Base-by-base conservation (phyloP, 2,888 invertebrate genomes). In the Tetramorium bicarinatum region DNA sequence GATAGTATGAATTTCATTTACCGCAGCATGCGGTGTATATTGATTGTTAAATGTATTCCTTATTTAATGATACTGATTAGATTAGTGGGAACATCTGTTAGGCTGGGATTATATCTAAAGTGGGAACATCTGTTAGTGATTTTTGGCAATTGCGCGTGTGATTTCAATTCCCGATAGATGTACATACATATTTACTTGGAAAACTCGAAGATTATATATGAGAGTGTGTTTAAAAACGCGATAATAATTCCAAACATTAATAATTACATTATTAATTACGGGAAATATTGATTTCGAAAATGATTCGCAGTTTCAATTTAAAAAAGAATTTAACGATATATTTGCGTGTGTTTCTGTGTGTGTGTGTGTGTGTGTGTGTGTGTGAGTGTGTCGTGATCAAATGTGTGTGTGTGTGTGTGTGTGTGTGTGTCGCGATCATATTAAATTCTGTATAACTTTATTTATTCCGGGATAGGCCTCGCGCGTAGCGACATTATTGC, bases 51-150 rank as follows among this genome's bases (percentile, higher is more conserved):
- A 93, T 91, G 91, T 92, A 93, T 93, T 92, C 87, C 89, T 90
- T 93, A 93, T 94, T 94, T 91, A 93, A 92, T 92, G 91, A 94
- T 91, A 87, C 91, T 89, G 94, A 94, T 94, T 94, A 94, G 94
- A 94, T 94, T 94, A 90, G 82, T 87, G 91, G 93, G 93, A 94
- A 94, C n/a, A n/a, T n/a, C n/a, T n/a, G n/a, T n/a, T n/a, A 94
- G 93, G 91, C 88, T 91, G 62, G 90, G 91, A 92, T 94, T 93
- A 93, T 93, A 94, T 93, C 92, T 94, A 87, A 87, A 94, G 94
- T 93, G 92, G 88, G 80, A 90, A 92, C 94, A 94, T 94, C 93
- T 94, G 94, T 91, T 90, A 77, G 49, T 62, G 84, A 85, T 80
- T 74, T 85, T 79, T 82, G 84, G 84, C 82, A 87, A 80, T 84